A percentile compares a stretch with the other conserved stretches of the same genome.
Conservation (phyloP, 2,888 invertebrate species). For the Brenthis hecate region DNA sequence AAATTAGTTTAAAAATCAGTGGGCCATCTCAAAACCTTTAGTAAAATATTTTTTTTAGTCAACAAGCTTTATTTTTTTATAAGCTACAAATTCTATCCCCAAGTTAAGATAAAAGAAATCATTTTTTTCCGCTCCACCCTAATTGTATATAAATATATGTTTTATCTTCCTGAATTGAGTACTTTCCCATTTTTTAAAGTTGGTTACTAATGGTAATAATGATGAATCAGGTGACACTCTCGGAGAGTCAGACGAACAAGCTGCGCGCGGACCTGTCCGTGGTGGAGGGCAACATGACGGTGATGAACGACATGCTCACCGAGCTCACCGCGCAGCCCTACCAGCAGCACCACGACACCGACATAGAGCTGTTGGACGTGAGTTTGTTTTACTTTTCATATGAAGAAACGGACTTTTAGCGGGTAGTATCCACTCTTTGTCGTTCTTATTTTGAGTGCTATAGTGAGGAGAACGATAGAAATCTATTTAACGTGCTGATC, state of each 20-base stretch:
- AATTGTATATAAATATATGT: not conserved
- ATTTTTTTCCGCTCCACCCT: too few relatives aligned
- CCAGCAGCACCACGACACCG: slow-evolving; percentile 91
- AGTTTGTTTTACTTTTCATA: slow-evolving; percentile 41
- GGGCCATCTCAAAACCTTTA: too few relatives aligned
- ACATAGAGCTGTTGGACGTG: slow-evolving; percentile 93
- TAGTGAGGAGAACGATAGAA: too few relatives aligned
- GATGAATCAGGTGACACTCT: slow-evolving; percentile 45
- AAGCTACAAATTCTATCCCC: too few relatives aligned
- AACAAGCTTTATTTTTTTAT: too few relatives aligned
- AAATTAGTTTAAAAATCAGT: too few relatives aligned
- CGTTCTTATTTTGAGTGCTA: not conserved
- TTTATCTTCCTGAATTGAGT: not conserved
- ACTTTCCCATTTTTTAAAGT: not conserved
- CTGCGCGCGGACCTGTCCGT: slow-evolving; percentile 95
- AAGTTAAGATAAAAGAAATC: too few relatives aligned
- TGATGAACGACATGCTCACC: slow-evolving; percentile 97
- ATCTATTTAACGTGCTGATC: too few relatives aligned
- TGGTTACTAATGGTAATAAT: not conserved
- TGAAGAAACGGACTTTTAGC: not conserved
- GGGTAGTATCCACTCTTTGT: not conserved
- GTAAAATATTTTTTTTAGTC: too few relatives aligned
- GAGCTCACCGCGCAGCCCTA: slow-evolving; percentile 94
- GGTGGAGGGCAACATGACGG: slow-evolving; percentile 95
- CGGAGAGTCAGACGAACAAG: slow-evolving; percentile 93